Percentiles rank a stretch among this genome's conserved stretches.
phyloP scores from a whole-genome alignment of 2,113 vertebrate genomes.

The Emydocephalus ijimae region DNA sequence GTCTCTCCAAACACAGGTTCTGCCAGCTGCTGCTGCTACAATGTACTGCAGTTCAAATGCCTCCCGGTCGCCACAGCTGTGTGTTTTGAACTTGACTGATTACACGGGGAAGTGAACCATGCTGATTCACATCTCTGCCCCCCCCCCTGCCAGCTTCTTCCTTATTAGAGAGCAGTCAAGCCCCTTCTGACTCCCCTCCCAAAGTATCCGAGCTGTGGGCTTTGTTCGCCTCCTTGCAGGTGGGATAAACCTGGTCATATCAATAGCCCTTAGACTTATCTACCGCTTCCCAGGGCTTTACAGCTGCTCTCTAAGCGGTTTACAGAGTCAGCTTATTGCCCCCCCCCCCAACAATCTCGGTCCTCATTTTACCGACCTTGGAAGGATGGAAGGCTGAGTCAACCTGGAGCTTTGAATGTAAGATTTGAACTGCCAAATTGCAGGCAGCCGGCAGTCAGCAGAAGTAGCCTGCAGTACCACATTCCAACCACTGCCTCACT shows the following conservation, averaged over 20 bases:
- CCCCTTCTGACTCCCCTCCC: conserved; percentile 41
- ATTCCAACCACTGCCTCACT: too few species aligned
- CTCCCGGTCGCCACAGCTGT: conserved; percentile 64
- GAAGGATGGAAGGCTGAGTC: too few species aligned
- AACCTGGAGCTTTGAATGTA: too few species aligned
- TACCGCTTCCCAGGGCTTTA: not conserved
- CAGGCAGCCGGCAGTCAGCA: too few species aligned
- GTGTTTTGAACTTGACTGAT: conserved; percentile 56
- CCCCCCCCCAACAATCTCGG: too few species aligned
- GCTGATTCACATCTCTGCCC: conserved; percentile 18
- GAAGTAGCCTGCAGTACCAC: too few species aligned
- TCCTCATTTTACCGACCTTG: too few species aligned
- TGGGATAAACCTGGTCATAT: conserved; percentile 1
- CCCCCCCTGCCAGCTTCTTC: conserved; percentile 11
- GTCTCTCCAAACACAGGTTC: conserved; percentile 53
- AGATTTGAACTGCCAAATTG: too few species aligned
- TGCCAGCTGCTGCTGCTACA: conserved; percentile 57
- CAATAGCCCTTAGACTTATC: too few species aligned
- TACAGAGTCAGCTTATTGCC: too few species aligned
- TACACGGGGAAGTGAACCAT: conserved; percentile 65
- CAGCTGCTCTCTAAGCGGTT: too few species aligned
- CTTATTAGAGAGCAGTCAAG: conserved; percentile 50
- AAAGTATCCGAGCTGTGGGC: conserved; percentile 30
- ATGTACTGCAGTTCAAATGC: conserved; percentile 56
- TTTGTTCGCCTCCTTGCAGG: conserved; percentile 49